Conservation (phyloP, 2,113 vertebrate species). For the Mus spicilegus region DNA sequence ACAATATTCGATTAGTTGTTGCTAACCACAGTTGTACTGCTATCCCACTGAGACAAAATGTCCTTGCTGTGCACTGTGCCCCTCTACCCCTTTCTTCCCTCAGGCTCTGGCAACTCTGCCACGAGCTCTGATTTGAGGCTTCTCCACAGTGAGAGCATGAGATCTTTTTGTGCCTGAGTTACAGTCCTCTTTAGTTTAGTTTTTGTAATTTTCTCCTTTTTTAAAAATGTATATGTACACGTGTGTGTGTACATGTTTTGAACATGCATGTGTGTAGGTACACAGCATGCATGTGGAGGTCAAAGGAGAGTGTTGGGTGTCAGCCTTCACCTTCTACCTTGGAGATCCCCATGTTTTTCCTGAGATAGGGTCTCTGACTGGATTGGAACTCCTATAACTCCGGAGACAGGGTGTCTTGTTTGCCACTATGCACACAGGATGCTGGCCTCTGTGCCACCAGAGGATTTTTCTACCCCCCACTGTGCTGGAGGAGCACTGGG, state of each 20-base stretch:
- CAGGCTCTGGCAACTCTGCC: background rate
- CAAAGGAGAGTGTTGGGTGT: background rate
- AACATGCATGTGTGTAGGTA: background rate
- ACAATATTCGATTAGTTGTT: background rate
- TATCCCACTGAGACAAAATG: background rate
- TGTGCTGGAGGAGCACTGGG: background rate
- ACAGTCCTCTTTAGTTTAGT: background rate
- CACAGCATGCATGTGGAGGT: background rate
- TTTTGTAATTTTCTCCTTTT: background rate
- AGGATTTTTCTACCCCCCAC: background rate
- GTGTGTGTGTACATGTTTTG: background rate
- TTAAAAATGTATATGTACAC: background rate
- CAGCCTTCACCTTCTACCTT: background rate
- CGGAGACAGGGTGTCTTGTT: background rate
- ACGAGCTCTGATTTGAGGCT: background rate
- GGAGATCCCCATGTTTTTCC: no score
- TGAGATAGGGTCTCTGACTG: no score
- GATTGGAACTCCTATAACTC: no score
- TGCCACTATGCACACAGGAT: background rate
- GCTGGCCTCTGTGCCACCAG: background rate
- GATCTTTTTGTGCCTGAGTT: background rate
- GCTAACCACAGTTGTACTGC: background rate
- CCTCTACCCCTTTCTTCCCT: background rate
- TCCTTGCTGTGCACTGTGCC: background rate
- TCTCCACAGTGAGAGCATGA: background rate